These are phyloP conservation scores for Dolichotis patagonum DNA, from an alignment of 2,113 vertebrate species.

Conservation along the genomic window DNA sequence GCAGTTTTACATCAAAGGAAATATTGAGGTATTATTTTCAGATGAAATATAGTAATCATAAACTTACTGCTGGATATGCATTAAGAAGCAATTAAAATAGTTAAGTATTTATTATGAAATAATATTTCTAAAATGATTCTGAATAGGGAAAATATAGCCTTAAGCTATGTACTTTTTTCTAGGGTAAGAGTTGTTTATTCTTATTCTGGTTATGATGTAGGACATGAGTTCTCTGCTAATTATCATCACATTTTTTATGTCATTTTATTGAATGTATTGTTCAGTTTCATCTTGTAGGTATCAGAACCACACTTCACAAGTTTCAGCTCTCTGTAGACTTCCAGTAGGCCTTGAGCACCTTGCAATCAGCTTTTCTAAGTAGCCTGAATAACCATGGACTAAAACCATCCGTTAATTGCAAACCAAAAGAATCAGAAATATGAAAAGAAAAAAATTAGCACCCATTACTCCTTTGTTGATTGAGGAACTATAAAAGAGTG, in stretches of 20 bases:
- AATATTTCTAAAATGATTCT: neutral
- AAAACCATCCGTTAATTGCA: neutral
- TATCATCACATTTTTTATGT: neutral
- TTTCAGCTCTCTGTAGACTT: neutral
- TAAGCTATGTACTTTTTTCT: neutral
- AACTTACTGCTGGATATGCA: neutral
- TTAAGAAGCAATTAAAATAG: neutral
- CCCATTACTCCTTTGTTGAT: conserved; percentile 13
- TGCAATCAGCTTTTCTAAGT: conserved; percentile 44
- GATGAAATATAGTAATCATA: neutral
- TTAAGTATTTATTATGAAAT: neutral
- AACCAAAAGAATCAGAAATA: conserved; percentile 1
- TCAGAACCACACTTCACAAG: neutral
- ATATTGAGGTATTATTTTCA: neutral
- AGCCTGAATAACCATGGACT: neutral
- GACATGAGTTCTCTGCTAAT: neutral
- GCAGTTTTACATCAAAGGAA: neutral
- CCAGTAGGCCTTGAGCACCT: neutral
- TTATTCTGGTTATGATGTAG: neutral
- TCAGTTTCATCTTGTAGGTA: conserved; percentile 12
- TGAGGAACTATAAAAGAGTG: neutral
- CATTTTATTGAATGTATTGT: conserved; percentile 58
- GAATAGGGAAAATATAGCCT: neutral
- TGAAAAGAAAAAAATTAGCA: conserved; percentile 6
- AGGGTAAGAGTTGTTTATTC: neutral